These are phyloP conservation scores for Vimba vimba DNA, from an alignment of 2,113 vertebrate species.

Conservation along the genomic window DNA sequence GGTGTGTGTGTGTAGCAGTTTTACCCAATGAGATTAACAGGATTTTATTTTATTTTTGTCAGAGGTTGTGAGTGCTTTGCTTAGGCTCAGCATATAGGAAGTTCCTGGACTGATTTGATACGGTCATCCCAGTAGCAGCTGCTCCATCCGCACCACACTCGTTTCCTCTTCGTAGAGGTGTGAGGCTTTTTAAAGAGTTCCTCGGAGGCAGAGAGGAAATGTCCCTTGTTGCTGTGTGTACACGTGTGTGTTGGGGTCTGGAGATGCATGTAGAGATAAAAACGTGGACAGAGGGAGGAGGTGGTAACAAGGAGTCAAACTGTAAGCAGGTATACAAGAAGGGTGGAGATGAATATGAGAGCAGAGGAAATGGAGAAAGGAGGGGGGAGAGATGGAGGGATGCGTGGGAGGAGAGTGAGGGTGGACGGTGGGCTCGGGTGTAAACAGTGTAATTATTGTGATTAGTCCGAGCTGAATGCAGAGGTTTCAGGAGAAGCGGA, in stretches of 20 bases:
- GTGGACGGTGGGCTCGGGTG: conserved; percentile 21
- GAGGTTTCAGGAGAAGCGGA: neutral
- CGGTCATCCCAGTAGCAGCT: conserved; percentile 12
- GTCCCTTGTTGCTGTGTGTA: neutral
- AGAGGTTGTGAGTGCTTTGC: no score
- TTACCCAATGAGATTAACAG: neutral
- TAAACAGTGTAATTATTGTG: conserved; percentile 61
- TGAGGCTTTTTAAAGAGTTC: conserved; percentile 20
- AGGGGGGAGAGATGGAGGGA: conserved; percentile 19
- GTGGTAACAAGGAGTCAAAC: neutral
- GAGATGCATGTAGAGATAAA: neutral
- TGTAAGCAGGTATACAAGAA: neutral
- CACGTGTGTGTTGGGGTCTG: neutral
- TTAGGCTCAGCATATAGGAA: neutral
- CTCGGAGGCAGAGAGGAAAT: conserved; percentile 29
- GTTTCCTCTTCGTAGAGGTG: conserved; percentile 8
- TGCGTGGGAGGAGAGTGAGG: conserved; percentile 39
- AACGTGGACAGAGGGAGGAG: conserved; percentile 2
- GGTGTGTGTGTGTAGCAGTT: neutral
- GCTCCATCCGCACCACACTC: conserved; percentile 5
- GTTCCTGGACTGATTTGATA: neutral
- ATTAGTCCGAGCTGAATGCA: conserved; percentile 50
- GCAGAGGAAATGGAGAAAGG: neutral
- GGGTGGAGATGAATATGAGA: conserved; percentile 17
- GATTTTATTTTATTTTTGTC: neutral